Base-by-base conservation (phyloP, 1,140 invertebrate species). In the Diorhabda sublineata region DNA sequence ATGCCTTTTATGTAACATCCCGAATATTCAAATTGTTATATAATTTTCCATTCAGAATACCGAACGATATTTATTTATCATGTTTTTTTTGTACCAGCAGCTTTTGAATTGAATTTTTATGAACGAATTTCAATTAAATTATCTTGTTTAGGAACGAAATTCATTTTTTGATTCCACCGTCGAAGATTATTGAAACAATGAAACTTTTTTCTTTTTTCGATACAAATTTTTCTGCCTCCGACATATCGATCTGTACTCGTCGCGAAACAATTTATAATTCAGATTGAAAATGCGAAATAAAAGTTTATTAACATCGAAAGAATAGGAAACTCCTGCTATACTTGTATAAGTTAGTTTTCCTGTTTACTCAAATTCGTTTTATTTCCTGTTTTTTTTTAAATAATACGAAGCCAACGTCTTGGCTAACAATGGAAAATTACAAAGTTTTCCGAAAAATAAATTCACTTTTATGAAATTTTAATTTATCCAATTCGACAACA, bases 141-240 rank as follows among this genome's bases (percentile, higher is more conserved):
- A 6, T 52, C 47, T 3, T n/a, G 6, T 6, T n/a, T 52, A 52
- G 47, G n/a, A 52, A 52, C 47, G 4, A 52, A 52, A 52, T 52
- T 52, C n/a, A 52, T n/a, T 52, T 52, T 52, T 52, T 52, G 47
- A 52, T 52, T 52, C n/a, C n/a, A 52, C 47, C 47, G n/a, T 52
- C 47, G 47, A n/a, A 52, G 47, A 52, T 52, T 52, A 52, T 52
- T 52, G 47, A 52, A 52, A 52, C 47, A 52, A 52, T 52, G 47
- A 52, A 52, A 52, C 47, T 52, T 52, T 4, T 4, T n/a, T 6
- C 47, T 8, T 52, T n/a, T n/a, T 6, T 6, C 47, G 47, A 52
- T 52, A n/a, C n/a, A 52, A 52, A 52, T 52, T 52, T 52, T 3
- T 52, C 47, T 52, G 47, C 47, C 47, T 52, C 47, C 47, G 47